Percentiles rank a stretch among this genome's conserved stretches.
Evolutionary conservation across 2,113 vertebrate genomes (phyloP).

Genomic region (Spea bombifrons): DNA sequence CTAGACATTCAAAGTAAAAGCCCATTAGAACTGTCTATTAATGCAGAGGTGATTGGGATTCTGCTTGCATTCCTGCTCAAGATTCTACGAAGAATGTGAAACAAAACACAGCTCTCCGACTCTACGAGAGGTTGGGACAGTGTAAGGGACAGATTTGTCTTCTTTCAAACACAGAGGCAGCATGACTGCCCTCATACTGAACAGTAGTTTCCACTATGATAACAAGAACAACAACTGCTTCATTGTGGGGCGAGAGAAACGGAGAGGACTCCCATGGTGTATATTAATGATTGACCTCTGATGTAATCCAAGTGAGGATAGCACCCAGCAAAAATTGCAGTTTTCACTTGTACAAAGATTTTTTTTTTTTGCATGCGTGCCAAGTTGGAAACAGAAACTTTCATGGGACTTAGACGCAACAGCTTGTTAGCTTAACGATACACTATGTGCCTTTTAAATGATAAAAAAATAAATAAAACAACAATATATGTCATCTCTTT

Average conservation of each 20-base stretch:
- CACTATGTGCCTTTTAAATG: constrained; percentile 4
- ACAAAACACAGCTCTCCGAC: constrained; percentile 54
- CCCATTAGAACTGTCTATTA: neutral
- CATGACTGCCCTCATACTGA: constrained; percentile 47
- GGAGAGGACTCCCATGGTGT: constrained; percentile 53
- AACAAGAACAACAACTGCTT: constrained; percentile 54
- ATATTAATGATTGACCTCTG: constrained; percentile 53
- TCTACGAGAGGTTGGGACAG: constrained; percentile 42
- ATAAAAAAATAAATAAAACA: constrained; percentile 31
- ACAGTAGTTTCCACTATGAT: constrained; percentile 52
- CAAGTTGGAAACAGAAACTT: constrained; percentile 30
- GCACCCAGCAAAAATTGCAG: constrained; percentile 54
- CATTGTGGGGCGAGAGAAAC: constrained; percentile 47
- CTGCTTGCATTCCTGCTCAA: constrained; percentile 14
- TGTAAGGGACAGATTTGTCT: constrained; percentile 53
- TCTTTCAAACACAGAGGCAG: constrained; percentile 50
- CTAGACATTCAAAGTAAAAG: neutral
- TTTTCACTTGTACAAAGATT: constrained; percentile 39
- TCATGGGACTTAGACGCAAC: constrained; percentile 30
- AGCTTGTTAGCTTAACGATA: neutral
- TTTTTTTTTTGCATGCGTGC: constrained; percentile 43
- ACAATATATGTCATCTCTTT: constrained; percentile 33
- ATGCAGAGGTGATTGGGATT: constrained; percentile 31
- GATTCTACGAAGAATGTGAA: constrained; percentile 37
- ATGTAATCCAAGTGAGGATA: constrained; percentile 43